Conservation (phyloP, 2,888 invertebrate genomes). For the Agrochola circellaris region DNA sequence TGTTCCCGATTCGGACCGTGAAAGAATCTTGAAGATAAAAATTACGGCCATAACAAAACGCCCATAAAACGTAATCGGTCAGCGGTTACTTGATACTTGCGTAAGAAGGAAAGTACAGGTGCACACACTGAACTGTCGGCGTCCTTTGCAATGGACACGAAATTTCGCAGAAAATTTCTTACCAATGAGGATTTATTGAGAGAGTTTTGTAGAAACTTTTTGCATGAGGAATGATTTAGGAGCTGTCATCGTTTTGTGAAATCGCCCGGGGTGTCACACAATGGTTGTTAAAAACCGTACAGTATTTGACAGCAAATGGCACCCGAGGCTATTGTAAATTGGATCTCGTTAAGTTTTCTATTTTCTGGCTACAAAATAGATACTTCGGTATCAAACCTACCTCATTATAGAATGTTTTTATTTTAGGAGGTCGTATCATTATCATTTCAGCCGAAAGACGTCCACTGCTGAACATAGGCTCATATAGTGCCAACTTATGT, state of each 20-base stretch:
- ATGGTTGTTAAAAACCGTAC: constrained; percentile 5
- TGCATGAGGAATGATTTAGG: constrained; percentile 16
- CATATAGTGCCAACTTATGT: background rate
- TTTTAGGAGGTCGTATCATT: background rate
- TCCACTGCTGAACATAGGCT: background rate
- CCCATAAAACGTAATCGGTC: constrained; percentile 58
- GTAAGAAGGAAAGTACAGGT: constrained; percentile 61
- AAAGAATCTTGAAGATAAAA: constrained; percentile 59
- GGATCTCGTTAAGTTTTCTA: constrained; percentile 15
- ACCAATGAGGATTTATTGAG: constrained; percentile 1
- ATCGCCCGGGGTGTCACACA: constrained; percentile 10
- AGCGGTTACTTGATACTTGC: constrained; percentile 47
- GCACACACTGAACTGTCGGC: constrained; percentile 25
- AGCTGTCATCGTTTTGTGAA: constrained; percentile 11
- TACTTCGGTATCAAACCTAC: background rate
- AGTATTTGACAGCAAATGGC: constrained; percentile 9
- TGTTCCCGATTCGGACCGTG: constrained; percentile 62
- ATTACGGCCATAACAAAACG: constrained; percentile 54
- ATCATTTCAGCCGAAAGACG: background rate
- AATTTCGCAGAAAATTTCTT: constrained; percentile 11
- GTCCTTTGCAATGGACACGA: constrained; percentile 30
- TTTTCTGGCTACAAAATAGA: background rate
- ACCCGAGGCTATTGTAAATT: constrained; percentile 3
- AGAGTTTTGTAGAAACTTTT: constrained; percentile 17
- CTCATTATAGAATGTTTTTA: background rate